Percentiles rank a stretch among this genome's conserved stretches.
Conservation (phyloP, 2,113 vertebrate species). For the Phrynosoma blainvillii region DNA sequence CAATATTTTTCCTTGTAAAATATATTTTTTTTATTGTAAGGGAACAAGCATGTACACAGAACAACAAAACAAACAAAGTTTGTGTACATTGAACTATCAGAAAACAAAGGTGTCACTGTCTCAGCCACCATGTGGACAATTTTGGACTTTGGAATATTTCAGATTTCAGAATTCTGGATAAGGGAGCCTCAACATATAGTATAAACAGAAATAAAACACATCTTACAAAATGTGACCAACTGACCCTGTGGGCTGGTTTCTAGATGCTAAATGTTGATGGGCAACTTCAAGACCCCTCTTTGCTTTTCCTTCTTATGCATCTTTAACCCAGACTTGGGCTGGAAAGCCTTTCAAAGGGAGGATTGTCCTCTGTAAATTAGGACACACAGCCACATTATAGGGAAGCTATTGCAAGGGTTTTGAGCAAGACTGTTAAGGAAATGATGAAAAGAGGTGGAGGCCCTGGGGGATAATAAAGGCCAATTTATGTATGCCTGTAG, state of each 20-base stretch:
- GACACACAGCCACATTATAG: neutral
- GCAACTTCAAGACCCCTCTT: neutral
- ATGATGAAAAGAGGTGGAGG: neutral
- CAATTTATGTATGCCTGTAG: neutral
- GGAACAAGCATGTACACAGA: too few species aligned
- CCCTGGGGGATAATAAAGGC: neutral
- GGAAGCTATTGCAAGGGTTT: neutral
- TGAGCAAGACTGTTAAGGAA: neutral
- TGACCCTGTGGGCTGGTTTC: neutral
- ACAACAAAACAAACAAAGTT: too few species aligned
- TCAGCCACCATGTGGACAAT: too few species aligned
- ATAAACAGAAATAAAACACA: too few species aligned
- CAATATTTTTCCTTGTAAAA: too few species aligned
- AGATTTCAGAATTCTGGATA: too few species aligned
- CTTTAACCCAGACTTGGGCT: neutral
- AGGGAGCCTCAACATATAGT: too few species aligned
- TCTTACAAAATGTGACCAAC: neutral
- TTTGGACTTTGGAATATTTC: too few species aligned
- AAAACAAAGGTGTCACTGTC: too few species aligned
- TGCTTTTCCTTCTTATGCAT: neutral
- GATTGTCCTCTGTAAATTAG: neutral
- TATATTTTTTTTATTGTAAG: too few species aligned
- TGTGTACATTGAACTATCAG: too few species aligned
- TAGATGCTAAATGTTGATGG: neutral
- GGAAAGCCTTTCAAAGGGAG: neutral